phyloP scores from a whole-genome alignment of 2,888 invertebrate genomes.

The Cheilosia impressa region DNA sequence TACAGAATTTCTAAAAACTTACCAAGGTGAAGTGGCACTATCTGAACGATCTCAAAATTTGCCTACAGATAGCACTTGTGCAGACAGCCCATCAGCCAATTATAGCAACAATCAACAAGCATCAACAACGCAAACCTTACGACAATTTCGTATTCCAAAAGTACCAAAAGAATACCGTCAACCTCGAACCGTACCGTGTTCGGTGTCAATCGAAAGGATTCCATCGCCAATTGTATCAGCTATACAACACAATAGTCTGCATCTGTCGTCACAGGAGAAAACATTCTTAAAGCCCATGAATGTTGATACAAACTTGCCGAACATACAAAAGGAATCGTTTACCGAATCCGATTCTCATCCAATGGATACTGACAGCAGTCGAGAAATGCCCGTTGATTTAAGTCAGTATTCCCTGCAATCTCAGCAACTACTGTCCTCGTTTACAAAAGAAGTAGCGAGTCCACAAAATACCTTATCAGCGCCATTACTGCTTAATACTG shows the following conservation, averaged over 20 bases:
- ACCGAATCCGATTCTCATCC: not conserved
- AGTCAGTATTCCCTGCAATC: slow-evolving; percentile 32
- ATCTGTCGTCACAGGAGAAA: slow-evolving; percentile 1
- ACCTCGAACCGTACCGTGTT: slow-evolving; percentile 25
- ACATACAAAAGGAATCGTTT: slow-evolving; percentile 1
- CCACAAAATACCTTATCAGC: slow-evolving; percentile 1
- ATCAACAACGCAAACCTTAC: slow-evolving; percentile 81
- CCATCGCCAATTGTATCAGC: slow-evolving; percentile 61
- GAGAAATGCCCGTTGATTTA: slow-evolving; percentile 35
- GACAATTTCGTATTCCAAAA: slow-evolving; percentile 82
- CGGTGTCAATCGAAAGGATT: slow-evolving; percentile 57
- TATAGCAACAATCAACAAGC: slow-evolving; percentile 69
- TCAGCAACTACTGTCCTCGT: slow-evolving; percentile 1
- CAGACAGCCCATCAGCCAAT: slow-evolving; percentile 47
- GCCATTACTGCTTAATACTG: slow-evolving; percentile 7
- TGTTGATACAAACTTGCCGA: not conserved
- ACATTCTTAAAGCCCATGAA: slow-evolving; percentile 1
- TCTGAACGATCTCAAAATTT: slow-evolving; percentile 25
- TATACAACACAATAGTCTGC: slow-evolving; percentile 37
- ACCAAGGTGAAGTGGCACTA: slow-evolving; percentile 12
- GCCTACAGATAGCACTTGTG: slow-evolving; percentile 1
- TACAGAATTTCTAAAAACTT: slow-evolving; percentile 54
- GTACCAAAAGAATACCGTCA: slow-evolving; percentile 22
- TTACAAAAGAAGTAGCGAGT: not conserved
- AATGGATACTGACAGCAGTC: not conserved